A percentile compares a stretch with the other conserved stretches of the same genome.
These are phyloP conservation scores for Ophiothrix spiculata DNA, from an alignment of 35 echinoderm and acorn worm species.

Conservation along the genomic window DNA sequence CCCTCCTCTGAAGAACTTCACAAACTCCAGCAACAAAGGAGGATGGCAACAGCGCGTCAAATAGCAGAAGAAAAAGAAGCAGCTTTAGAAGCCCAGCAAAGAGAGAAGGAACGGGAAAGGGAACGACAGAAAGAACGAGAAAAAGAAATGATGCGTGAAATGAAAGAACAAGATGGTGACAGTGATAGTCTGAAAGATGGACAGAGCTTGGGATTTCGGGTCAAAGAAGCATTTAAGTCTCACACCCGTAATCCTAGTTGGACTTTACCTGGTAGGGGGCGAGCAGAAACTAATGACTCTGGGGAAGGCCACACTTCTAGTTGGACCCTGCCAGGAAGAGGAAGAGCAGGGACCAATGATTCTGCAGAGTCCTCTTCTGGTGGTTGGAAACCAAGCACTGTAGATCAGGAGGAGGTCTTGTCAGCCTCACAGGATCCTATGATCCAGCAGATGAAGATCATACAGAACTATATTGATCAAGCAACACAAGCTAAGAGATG, in stretches of 20 bases:
- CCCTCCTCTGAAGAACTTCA: constrained; percentile 71
- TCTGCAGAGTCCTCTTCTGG: constrained; percentile 1
- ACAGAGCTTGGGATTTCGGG: background rate
- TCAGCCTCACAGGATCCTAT: constrained; percentile 77
- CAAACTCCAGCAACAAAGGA: constrained; percentile 50
- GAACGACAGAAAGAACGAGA: constrained; percentile 37
- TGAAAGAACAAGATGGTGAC: background rate
- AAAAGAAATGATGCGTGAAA: constrained; percentile 17
- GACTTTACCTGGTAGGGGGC: no score
- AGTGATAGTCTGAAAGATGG: background rate
- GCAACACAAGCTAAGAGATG: constrained; percentile 54
- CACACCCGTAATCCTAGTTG: background rate
- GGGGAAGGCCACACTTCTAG: no score
- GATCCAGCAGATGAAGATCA: constrained; percentile 95
- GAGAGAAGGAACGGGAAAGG: constrained; percentile 26
- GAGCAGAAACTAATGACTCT: no score
- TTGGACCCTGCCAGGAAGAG: background rate
- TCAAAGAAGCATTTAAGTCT: background rate
- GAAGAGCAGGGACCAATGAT: background rate
- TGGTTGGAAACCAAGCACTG: constrained; percentile 66
- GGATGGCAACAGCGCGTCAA: constrained; percentile 44
- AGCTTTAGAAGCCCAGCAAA: constrained; percentile 19
- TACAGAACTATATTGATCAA: constrained; percentile 78
- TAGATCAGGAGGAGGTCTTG: constrained; percentile 47
- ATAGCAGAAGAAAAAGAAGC: constrained; percentile 71